Percentiles rank a stretch among this genome's conserved stretches.
phyloP scores from a whole-genome alignment of 2,888 invertebrate species.

The Cheilosia variabilis region DNA sequence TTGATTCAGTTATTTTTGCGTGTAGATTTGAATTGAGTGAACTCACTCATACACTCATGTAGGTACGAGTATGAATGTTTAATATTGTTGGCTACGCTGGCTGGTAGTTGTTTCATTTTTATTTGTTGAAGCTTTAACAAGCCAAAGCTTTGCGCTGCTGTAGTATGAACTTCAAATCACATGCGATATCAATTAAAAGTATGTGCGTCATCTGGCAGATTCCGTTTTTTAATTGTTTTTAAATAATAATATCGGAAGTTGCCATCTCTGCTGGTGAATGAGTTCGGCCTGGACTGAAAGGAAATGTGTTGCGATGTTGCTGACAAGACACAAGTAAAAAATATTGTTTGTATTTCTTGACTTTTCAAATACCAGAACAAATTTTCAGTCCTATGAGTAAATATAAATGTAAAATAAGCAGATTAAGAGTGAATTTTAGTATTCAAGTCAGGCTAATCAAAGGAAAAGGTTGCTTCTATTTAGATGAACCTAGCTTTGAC shows the following conservation, averaged over 20 bases:
- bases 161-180: not conserved
- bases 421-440: too few species aligned
- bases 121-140: slow-evolving; percentile 25
- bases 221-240: not conserved
- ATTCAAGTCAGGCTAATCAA: too few species aligned
- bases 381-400: too few species aligned
- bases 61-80: too few species aligned
- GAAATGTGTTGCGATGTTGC: too few species aligned
- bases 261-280: not conserved
- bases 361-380: too few species aligned
- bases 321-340: too few species aligned
- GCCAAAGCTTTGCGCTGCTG: slow-evolving; percentile 7
- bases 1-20: slow-evolving; percentile 15
- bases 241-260: slow-evolving; percentile 8
- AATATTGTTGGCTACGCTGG: not conserved
- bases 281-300: too few species aligned
- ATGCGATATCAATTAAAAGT: not conserved
- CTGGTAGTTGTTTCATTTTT: not conserved
- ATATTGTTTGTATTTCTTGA: too few species aligned
- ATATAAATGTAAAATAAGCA: too few species aligned
- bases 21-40: slow-evolving; percentile 11
- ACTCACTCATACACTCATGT: not conserved
- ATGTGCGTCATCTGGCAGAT: slow-evolving; percentile 11
- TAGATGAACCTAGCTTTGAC: too few species aligned
- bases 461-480: too few species aligned